Evolutionary conservation across 2,113 vertebrate species (phyloP), one percentile per base, ranked within the genome.

Genomic region (Xiphias gladius): DNA sequence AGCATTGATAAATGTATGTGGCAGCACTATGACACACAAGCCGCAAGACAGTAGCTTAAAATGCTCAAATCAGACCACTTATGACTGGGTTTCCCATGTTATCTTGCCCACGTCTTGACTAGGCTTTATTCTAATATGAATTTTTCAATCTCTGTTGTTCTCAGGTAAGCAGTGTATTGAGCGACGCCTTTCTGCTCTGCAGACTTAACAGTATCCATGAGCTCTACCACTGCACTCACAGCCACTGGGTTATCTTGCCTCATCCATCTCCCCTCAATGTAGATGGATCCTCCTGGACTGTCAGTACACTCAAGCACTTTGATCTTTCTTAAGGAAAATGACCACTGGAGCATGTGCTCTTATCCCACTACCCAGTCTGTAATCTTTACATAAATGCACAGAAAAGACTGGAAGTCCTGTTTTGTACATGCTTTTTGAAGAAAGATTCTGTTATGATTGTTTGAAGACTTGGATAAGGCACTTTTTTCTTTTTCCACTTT

Each of bases 131-230:
- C 12, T 37, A 37, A 59, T 37, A 22, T 37, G 0, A 64, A 30
- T 39, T 19, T 59, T 59, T 71, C 1, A 11, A 64, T 88, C 5
- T 86, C 52, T 85, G 3, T 65, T 71, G 8, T 62, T 70, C 22
- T 76, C 81, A 99, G 98, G 97, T 95, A 99, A 98, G 77, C 93
- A 96, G 92, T 97, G 97, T 86, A 97, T 99, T 2, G 97, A 98
- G 88, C 94, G 96, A 63, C 96, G 97, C 62, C 96, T 99, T n/a
- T 97, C 96, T 0, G 95, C 97, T 39, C 94, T 99, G 83, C 95
- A 97, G 52, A 95, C 92, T 0, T 94, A 96, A 73, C 87, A 93
- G 90, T 94, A 90, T 73, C 93, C 91, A 73, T 96, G 92, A 96
- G 24, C 8, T 26, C 4, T 57, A 52, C 20, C 58, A 13, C 52